Base-by-base conservation (phyloP, 1,140 invertebrate species). In the Episyrphus balteatus region DNA sequence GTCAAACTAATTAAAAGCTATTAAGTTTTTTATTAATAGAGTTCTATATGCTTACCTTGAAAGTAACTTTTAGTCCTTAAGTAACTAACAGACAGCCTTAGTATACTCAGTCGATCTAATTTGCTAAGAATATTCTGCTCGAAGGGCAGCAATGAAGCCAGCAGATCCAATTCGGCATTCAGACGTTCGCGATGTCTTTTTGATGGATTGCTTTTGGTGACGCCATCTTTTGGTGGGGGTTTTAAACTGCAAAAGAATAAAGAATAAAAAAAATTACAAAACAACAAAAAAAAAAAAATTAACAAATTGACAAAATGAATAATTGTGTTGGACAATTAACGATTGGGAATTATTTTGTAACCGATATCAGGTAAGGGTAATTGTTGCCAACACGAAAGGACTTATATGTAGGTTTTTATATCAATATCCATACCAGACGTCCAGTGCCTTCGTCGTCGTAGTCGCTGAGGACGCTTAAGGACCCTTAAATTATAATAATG, bases 31-130 rank as follows among this genome's bases (percentile, higher is more conserved):
- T 42, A 12, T 21, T 8, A 26, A 26, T 5, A 26, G 8, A 5
- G 18, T 10, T 42, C 17, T 40, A 31, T 42, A 12, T 14, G 66
- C 81, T 79, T 72, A 98, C 95, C 91, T 89, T 97, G 92, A 75
- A 98, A 98, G 75, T 98, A 98, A 72, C 91, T 95, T 76, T 99
- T 99, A 57, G 94, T 98, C 52, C 94, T 79, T 52, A 99, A 82
- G 71, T 98, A 99, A 73, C 91, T 94, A 70, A 99, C 96, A 44
- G 92, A 94, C 46, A 99, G 82, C 60, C 96, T 78, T 46, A 99
- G 79, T 56, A 99, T 98, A 61, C 92, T 96, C 18, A 99, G 83
- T 60, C 97, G 83, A 75, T 99, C 96, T 60, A 99, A 75, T 75
- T 99, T 98, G 64, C 90, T 93, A 42, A 99, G 82, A 62, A 98